These are phyloP conservation scores for Coreius guichenoti DNA, from an alignment of 2,797 vertebrate species.

Conservation along the genomic window DNA sequence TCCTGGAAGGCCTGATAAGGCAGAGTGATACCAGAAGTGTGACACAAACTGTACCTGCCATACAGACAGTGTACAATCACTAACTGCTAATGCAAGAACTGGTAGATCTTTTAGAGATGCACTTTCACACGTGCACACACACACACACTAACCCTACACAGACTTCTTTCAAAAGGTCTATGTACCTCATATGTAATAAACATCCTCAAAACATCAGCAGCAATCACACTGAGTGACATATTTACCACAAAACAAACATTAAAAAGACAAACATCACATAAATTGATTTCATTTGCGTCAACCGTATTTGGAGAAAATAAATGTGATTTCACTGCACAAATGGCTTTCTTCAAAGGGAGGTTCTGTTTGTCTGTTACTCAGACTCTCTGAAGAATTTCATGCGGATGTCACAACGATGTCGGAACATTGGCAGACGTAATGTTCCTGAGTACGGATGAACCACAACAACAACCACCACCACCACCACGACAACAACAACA, in stretches of 20 bases:
- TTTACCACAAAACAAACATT: background rate
- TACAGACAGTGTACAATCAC: background rate
- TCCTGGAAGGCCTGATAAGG: constrained; percentile 1
- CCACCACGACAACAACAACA: constrained; percentile 25
- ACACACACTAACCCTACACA: background rate
- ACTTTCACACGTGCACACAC: background rate
- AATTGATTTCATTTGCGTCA: background rate
- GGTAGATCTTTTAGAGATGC: background rate
- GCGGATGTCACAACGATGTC: constrained; percentile 34
- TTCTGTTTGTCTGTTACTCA: constrained; percentile 20
- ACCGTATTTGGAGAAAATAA: constrained; percentile 24
- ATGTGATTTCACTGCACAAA: constrained; percentile 37
- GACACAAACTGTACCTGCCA: constrained; percentile 19
- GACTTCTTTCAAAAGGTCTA: background rate
- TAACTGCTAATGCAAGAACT: background rate
- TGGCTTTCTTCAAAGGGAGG: constrained; percentile 45
- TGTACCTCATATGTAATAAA: background rate
- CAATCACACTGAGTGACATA: background rate
- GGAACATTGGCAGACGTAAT: constrained; percentile 41
- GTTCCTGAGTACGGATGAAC: constrained; percentile 26
- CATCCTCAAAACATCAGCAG: constrained; percentile 9
- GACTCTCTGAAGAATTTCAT: constrained; percentile 53
- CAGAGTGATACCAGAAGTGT: background rate
- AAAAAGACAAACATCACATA: constrained; percentile 2
- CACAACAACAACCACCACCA: constrained; percentile 42